Evolutionary conservation across 2,888 invertebrate genomes (phyloP).

Genomic region (Polyploca ridens): DNA sequence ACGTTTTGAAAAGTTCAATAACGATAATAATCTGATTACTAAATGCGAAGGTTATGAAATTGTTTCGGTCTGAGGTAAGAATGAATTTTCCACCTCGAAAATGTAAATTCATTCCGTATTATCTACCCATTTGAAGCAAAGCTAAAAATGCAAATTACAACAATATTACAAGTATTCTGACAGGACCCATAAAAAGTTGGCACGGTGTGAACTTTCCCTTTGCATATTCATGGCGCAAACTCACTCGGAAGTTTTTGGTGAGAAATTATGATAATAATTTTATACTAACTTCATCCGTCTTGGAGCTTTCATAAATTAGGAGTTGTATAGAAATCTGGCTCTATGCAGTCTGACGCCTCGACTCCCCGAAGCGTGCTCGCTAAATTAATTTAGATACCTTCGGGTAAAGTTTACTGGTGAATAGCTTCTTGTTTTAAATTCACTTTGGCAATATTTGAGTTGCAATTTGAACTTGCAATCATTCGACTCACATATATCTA

Average conservation of each 20-base stretch:
- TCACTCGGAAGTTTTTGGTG: constrained; percentile 80
- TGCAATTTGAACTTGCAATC: not conserved
- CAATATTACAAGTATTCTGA: constrained; percentile 70
- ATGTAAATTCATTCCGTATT: not conserved
- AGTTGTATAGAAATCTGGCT: constrained; percentile 51
- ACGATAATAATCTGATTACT: not conserved
- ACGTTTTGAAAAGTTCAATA: no score
- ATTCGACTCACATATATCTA: not conserved
- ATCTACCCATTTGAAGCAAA: constrained; percentile 24
- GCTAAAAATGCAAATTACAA: constrained; percentile 69
- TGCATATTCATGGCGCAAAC: constrained; percentile 79
- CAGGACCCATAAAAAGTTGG: constrained; percentile 77
- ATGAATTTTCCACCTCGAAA: not conserved
- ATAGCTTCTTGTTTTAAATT: constrained; percentile 28
- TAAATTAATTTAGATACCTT: constrained; percentile 53
- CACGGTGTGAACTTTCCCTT: constrained; percentile 72
- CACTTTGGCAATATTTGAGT: constrained; percentile 14
- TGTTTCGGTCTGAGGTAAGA: not conserved
- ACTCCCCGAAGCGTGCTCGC: constrained; percentile 30
- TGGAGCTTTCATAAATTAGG: constrained; percentile 68
- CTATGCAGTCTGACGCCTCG: constrained; percentile 52
- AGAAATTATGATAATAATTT: constrained; percentile 82
- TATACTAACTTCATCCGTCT: constrained; percentile 77
- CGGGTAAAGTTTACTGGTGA: constrained; percentile 27
- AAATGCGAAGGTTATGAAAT: not conserved